Evolutionary conservation across 2,797 vertebrate genomes (phyloP).

Genomic region (Liasis olivaceus): DNA sequence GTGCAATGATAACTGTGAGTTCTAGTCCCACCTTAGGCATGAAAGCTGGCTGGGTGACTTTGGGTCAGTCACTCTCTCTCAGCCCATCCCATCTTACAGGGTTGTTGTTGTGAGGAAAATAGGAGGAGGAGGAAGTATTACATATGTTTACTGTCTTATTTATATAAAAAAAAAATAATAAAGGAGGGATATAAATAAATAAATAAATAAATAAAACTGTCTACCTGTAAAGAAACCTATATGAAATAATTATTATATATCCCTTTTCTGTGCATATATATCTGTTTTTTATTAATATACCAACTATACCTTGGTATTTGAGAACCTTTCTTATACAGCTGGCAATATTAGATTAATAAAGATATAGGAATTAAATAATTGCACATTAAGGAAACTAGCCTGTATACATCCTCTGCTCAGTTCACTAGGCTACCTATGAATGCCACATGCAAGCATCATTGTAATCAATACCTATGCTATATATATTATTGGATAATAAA

Average conservation of each 20-base stretch:
- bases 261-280: background rate
- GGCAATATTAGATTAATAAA: background rate
- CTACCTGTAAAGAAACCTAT: background rate
- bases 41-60: too few species aligned
- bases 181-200: too few species aligned
- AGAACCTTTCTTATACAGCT: background rate
- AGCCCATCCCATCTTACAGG: too few species aligned
- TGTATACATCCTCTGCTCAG: background rate
- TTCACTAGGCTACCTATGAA: background rate
- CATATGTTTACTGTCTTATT: too few species aligned
- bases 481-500: too few species aligned
- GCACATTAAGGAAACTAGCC: background rate
- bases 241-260: background rate
- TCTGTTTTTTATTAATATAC: background rate
- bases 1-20: background rate
- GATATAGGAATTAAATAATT: background rate
- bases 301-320: background rate
- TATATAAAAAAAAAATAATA: too few species aligned
- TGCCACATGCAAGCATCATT: background rate
- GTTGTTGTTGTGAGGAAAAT: too few species aligned
- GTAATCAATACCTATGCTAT: background rate
- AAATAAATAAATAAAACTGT: background rate
- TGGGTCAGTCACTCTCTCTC: too few species aligned
- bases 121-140: too few species aligned
- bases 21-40: too few species aligned